Evolutionary conservation across 1,140 invertebrate species (phyloP).

Genomic region (Zaprionus taronus): DNA sequence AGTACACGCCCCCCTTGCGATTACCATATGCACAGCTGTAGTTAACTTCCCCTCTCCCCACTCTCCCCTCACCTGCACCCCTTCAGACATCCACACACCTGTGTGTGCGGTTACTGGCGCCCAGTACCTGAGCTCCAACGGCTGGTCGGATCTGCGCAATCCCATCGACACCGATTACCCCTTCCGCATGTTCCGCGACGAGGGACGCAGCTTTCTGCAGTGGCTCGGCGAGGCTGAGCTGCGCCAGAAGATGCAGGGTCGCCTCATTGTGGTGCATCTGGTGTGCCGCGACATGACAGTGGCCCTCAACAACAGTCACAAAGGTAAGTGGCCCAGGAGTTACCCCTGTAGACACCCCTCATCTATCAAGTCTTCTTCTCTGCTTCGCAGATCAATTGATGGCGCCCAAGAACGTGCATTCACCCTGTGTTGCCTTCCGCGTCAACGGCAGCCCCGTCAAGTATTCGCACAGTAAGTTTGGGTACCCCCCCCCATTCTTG

Average conservation of each 20-base stretch:
- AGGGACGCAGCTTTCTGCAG: conserved; percentile 92
- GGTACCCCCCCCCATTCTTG: neutral
- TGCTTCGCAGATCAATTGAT: conserved; percentile 56
- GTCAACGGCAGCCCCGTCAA: conserved; percentile 91
- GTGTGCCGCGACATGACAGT: conserved; percentile 91
- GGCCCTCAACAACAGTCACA: conserved; percentile 83
- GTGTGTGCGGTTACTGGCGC: conserved; percentile 94
- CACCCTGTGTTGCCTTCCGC: conserved; percentile 93
- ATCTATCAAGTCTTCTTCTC: neutral
- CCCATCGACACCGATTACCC: conserved; percentile 90
- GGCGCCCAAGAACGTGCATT: conserved; percentile 86
- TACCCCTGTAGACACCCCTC: neutral
- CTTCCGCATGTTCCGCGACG: conserved; percentile 91
- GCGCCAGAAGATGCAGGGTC: conserved; percentile 89
- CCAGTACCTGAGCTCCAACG: conserved; percentile 90
- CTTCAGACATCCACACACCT: conserved; percentile 89
- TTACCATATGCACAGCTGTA: neutral
- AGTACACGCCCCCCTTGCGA: conserved; percentile 68
- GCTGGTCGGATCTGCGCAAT: conserved; percentile 91
- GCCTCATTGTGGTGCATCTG: conserved; percentile 91
- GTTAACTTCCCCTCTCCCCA: neutral
- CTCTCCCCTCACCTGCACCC: neutral
- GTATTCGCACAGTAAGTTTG: conserved; percentile 87
- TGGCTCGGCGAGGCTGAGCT: conserved; percentile 92
- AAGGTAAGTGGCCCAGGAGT: conserved; percentile 29